These are phyloP conservation scores for Hipparchia semele DNA, from an alignment of 2,888 invertebrate species.

Conservation along the genomic window DNA sequence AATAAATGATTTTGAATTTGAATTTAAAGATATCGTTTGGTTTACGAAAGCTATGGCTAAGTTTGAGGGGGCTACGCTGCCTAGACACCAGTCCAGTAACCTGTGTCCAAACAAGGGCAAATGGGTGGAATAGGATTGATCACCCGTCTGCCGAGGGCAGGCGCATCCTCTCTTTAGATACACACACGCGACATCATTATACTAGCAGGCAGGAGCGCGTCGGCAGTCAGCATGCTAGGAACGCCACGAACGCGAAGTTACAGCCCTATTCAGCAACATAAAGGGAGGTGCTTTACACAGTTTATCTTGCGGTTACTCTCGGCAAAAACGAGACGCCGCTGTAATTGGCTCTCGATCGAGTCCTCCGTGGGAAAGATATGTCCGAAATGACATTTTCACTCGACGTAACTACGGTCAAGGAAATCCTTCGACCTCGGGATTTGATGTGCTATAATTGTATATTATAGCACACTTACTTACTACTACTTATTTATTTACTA, in stretches of 20 bases:
- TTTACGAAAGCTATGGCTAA: too few relatives aligned
- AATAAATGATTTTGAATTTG: too few relatives aligned
- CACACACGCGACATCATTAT: neutral
- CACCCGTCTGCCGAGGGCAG: too few relatives aligned
- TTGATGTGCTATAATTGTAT: conserved; percentile 8
- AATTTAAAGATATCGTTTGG: too few relatives aligned
- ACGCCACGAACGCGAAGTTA: conserved; percentile 1
- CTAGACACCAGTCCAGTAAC: too few relatives aligned
- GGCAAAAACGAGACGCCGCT: conserved; percentile 63
- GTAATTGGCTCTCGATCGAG: conserved; percentile 63
- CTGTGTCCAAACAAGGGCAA: too few relatives aligned
- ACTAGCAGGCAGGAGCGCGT: neutral
- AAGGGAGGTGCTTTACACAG: conserved; percentile 46
- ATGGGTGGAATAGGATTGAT: too few relatives aligned
- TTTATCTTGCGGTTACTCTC: conserved; percentile 52
- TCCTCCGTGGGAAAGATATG: conserved; percentile 75
- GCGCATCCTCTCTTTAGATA: too few relatives aligned
- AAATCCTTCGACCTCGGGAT: conserved; percentile 34
- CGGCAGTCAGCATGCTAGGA: neutral
- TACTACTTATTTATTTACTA: too few relatives aligned
- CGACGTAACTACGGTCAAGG: conserved; percentile 46
- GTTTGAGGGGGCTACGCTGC: too few relatives aligned
- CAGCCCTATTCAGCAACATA: conserved; percentile 30
- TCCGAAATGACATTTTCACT: conserved; percentile 76
- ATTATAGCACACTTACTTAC: too few relatives aligned